phyloP scores from a whole-genome alignment of 1,140 invertebrate species.

The Meloidogyne hapla region DNA sequence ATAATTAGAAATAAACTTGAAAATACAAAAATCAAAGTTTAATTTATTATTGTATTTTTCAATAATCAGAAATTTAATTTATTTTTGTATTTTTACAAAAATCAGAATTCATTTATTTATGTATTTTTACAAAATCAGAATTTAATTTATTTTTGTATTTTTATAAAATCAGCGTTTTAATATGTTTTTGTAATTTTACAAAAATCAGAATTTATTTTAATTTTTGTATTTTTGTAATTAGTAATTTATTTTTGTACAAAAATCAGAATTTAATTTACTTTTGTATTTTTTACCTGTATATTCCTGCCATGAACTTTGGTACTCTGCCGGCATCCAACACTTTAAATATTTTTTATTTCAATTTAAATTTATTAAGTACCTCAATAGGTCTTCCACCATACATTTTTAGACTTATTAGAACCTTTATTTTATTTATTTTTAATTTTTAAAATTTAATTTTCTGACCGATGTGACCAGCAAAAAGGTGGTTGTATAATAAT shows the following conservation, averaged over 20 bases:
- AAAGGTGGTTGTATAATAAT: slow-evolving; percentile 62
- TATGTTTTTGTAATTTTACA: neutral
- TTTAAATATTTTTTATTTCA: slow-evolving; percentile 21
- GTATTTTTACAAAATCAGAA: too few relatives aligned
- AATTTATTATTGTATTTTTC: neutral
- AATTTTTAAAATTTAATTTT: slow-evolving; percentile 16
- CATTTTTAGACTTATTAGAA: slow-evolving; percentile 62
- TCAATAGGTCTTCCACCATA: slow-evolving; percentile 59
- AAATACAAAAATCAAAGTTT: neutral
- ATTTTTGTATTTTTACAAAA: neutral
- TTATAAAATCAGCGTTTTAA: neutral
- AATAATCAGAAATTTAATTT: neutral
- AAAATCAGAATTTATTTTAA: neutral
- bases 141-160: neutral
- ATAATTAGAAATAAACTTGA: neutral
- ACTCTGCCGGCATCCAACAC: slow-evolving; percentile 63
- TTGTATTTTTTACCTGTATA: slow-evolving; percentile 51
- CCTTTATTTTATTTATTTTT: slow-evolving; percentile 46
- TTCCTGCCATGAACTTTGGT: slow-evolving; percentile 61
- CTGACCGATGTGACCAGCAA: slow-evolving; percentile 59
- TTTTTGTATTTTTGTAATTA: too few relatives aligned
- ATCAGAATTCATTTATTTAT: slow-evolving; percentile 5
- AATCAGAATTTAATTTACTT: neutral
- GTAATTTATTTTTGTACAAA: too few relatives aligned
- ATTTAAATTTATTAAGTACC: neutral